Conservation (phyloP, 2,113 vertebrate species). For the Misgurnus anguillicaudatus region DNA sequence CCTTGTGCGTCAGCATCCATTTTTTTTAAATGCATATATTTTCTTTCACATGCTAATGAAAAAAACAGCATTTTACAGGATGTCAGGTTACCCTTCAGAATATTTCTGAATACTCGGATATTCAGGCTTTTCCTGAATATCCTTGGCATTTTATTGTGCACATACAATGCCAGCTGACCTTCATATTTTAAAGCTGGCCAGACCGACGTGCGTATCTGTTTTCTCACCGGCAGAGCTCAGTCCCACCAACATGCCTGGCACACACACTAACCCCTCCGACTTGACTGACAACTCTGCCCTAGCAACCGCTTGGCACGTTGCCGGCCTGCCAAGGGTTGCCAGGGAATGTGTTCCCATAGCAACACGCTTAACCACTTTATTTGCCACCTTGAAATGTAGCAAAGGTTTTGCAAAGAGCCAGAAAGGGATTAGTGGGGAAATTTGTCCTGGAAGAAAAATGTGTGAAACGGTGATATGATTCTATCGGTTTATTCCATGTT, state of each 20-base stretch:
- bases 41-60: neutral
- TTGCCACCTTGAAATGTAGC: slow-evolving; percentile 59
- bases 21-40: neutral
- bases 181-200: slow-evolving; percentile 22
- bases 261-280: slow-evolving; percentile 61
- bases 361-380: slow-evolving; percentile 62
- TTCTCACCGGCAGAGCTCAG: slow-evolving; percentile 52
- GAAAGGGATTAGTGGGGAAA: slow-evolving; percentile 23
- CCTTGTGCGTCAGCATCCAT: neutral
- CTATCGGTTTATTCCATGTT: neutral
- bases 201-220: slow-evolving; percentile 41
- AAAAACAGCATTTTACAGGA: neutral
- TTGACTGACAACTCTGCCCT: slow-evolving; percentile 74
- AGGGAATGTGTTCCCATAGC: slow-evolving; percentile 77
- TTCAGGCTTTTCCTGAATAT: neutral
- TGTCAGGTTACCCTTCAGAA: neutral
- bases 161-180: slow-evolving; percentile 7
- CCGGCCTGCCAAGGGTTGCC: slow-evolving; percentile 75
- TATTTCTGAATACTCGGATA: neutral
- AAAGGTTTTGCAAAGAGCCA: slow-evolving; percentile 29
- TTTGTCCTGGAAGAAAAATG: neutral
- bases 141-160: neutral
- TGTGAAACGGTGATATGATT: neutral
- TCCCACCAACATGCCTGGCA: slow-evolving; percentile 55
- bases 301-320: slow-evolving; percentile 77